Conservation (phyloP, 1,140 invertebrate species). For the Gonatopus flavifemur region DNA sequence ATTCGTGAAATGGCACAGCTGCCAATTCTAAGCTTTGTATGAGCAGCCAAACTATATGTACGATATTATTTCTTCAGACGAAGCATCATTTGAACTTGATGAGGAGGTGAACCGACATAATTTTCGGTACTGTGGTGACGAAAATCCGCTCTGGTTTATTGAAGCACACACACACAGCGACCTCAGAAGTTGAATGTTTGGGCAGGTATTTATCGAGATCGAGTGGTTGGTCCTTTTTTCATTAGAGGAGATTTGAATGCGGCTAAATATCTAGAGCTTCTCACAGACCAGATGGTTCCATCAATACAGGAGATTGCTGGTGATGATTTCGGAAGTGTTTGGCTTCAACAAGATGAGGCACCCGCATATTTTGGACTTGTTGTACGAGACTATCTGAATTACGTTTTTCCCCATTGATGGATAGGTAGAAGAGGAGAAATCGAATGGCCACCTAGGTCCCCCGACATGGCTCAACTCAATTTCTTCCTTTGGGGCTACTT, state of each 20-base stretch:
- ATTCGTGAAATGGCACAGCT: too few species aligned
- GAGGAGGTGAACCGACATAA: slow-evolving; percentile 6
- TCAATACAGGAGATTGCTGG: not conserved
- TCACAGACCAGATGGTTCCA: slow-evolving; percentile 16
- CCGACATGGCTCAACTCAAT: not conserved
- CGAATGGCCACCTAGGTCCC: too few species aligned
- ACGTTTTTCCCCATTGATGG: too few species aligned
- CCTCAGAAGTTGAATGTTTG: slow-evolving; percentile 27
- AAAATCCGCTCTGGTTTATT: slow-evolving; percentile 5
- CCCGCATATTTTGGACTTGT: not conserved
- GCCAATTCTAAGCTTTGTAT: slow-evolving; percentile 2
- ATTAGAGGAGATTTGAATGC: slow-evolving; percentile 25
- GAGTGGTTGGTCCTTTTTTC: slow-evolving; percentile 25
- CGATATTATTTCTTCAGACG: slow-evolving; percentile 16
- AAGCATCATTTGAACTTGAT: slow-evolving; percentile 12
- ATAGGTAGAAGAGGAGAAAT: too few species aligned
- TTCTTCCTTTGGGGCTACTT: not conserved
- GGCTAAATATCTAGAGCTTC: slow-evolving; percentile 20
- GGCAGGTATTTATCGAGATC: slow-evolving; percentile 22
- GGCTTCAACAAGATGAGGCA: not conserved
- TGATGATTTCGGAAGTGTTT: not conserved
- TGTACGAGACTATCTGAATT: not conserved
- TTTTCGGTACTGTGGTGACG: too few species aligned
- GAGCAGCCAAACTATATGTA: not conserved
- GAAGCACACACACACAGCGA: slow-evolving; percentile 17